A percentile compares a stretch with the other conserved stretches of the same genome.
These are phyloP conservation scores for Drosophila subsilvestris DNA, from an alignment of 2,888 invertebrate species.

Conservation along the genomic window DNA sequence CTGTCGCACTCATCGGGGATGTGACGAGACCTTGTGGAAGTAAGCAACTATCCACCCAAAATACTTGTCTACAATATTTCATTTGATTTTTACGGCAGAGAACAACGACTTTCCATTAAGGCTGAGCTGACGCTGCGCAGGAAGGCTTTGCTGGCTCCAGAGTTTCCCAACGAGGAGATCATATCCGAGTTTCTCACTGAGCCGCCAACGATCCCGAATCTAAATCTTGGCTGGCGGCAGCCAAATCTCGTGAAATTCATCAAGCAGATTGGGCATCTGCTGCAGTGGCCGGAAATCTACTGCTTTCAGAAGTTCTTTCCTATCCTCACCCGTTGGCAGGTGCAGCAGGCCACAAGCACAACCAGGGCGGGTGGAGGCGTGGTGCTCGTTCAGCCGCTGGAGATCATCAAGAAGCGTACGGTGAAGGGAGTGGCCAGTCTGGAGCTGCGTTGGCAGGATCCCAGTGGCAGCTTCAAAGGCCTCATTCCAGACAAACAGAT, in stretches of 20 bases:
- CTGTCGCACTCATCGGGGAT: slow-evolving; percentile 87
- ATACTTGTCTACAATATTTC: background rate
- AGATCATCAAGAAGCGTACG: slow-evolving; percentile 86
- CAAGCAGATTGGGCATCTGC: slow-evolving; percentile 87
- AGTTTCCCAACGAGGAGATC: slow-evolving; percentile 90
- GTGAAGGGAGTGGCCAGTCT: slow-evolving; percentile 88
- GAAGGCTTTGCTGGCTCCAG: slow-evolving; percentile 87
- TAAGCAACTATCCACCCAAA: slow-evolving; percentile 70
- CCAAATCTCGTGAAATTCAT: slow-evolving; percentile 90
- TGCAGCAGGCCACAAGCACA: slow-evolving; percentile 55
- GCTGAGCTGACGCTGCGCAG: slow-evolving; percentile 88
- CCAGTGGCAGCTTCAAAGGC: slow-evolving; percentile 85
- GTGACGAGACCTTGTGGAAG: slow-evolving; percentile 87
- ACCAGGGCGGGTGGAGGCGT: background rate
- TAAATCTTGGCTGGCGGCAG: slow-evolving; percentile 87
- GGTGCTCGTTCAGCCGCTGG: slow-evolving; percentile 84
- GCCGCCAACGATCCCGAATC: slow-evolving; percentile 85
- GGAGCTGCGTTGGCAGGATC: slow-evolving; percentile 89
- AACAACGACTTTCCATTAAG: slow-evolving; percentile 87
- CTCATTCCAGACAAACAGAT: slow-evolving; percentile 87
- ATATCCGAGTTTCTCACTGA: slow-evolving; percentile 89
- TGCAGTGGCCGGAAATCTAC: slow-evolving; percentile 91
- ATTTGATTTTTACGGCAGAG: slow-evolving; percentile 83
- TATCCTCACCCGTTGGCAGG: slow-evolving; percentile 91
- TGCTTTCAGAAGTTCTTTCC: slow-evolving; percentile 91